phyloP scores from a whole-genome alignment of 2,888 invertebrate species.

The Mesochorus sp. region DNA sequence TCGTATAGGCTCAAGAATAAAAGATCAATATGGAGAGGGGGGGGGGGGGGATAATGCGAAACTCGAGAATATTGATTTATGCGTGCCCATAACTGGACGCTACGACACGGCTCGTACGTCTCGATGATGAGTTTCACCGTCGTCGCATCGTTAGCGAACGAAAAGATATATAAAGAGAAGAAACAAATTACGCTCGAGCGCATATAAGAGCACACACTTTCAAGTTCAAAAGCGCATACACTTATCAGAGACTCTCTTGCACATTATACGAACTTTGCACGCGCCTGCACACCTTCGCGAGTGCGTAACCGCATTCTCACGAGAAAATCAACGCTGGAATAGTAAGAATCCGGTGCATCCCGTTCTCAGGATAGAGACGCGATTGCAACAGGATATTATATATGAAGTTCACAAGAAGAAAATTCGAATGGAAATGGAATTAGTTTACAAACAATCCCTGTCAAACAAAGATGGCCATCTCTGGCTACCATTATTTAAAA shows the following conservation, averaged over 20 bases:
- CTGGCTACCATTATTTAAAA: too few species aligned
- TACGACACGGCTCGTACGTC: neutral
- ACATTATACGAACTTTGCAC: neutral
- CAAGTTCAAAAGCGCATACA: slow-evolving; percentile 50
- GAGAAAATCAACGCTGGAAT: slow-evolving; percentile 35
- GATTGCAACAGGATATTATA: slow-evolving; percentile 21
- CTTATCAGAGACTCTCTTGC: slow-evolving; percentile 31
- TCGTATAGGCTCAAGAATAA: too few species aligned
- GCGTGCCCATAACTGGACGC: neutral
- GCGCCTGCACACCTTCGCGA: slow-evolving; percentile 7
- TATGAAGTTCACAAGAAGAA: slow-evolving; percentile 36
- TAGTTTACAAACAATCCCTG: neutral
- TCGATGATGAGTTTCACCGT: too few species aligned
- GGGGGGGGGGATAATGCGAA: neutral
- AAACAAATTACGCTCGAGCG: slow-evolving; percentile 32
- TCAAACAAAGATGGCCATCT: too few species aligned
- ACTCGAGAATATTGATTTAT: neutral
- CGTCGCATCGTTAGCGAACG: neutral
- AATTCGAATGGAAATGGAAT: slow-evolving; percentile 49
- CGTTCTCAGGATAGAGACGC: slow-evolving; percentile 75
- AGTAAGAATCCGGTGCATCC: slow-evolving; percentile 69
- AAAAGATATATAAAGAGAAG: neutral
- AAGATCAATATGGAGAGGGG: too few species aligned
- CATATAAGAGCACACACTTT: too few species aligned
- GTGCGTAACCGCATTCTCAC: slow-evolving; percentile 62